Conservation (phyloP, 2,113 vertebrate species). For the Halcyon senegalensis region DNA sequence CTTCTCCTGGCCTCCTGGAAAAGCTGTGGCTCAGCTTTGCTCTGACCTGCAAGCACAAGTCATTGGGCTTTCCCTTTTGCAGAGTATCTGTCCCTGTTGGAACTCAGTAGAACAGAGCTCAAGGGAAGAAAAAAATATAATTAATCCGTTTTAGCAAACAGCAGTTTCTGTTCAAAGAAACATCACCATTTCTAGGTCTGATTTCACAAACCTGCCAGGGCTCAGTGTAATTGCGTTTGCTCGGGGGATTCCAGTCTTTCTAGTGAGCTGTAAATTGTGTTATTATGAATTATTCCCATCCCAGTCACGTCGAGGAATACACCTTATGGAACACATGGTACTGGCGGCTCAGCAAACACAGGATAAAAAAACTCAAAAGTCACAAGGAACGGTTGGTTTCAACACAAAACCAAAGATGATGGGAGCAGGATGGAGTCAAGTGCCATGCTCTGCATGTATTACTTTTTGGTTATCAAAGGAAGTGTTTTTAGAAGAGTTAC, state of each 20-base stretch:
- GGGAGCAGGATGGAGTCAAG: background rate
- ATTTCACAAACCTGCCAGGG: background rate
- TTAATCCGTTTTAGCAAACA: background rate
- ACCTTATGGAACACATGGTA: fast-evolving
- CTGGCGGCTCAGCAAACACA: background rate
- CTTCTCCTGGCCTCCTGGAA: background rate
- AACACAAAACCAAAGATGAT: background rate
- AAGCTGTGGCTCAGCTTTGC: background rate
- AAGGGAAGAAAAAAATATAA: background rate
- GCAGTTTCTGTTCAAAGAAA: background rate
- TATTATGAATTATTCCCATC: background rate
- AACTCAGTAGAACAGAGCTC: background rate
- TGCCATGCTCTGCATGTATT: background rate
- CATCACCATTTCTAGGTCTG: background rate
- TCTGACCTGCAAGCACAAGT: background rate
- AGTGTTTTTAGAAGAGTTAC: background rate
- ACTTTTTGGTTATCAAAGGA: too few relatives aligned
- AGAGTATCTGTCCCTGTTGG: fast-evolving
- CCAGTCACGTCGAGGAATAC: fast-evolving
- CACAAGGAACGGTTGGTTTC: background rate
- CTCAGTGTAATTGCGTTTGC: background rate
- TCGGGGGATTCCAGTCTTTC: background rate
- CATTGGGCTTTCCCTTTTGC: background rate
- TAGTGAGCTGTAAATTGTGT: background rate
- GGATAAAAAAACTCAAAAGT: too few relatives aligned